A percentile compares a stretch with the other conserved stretches of the same genome.
phyloP scores from a whole-genome alignment of 2,113 vertebrate species.

The Pelecanoides urinatrix region DNA sequence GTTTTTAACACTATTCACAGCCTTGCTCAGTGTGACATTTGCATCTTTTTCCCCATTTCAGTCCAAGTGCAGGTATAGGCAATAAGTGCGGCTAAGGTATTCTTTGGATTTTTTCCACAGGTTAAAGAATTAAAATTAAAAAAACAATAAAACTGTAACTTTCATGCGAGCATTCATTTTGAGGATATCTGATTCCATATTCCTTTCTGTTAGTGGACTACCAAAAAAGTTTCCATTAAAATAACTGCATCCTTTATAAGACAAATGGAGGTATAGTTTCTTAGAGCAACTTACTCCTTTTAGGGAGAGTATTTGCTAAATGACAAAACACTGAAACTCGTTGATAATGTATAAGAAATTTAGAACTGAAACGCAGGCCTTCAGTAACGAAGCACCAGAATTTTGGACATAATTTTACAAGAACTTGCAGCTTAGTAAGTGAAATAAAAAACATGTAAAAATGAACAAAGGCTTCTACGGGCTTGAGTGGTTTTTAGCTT shows the following conservation, averaged over 20 bases:
- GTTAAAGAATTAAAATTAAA: background rate
- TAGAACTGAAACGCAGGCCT: background rate
- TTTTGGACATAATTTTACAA: background rate
- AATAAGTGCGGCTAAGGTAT: background rate
- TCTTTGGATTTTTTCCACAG: background rate
- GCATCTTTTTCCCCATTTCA: background rate
- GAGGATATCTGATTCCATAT: background rate
- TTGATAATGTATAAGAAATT: background rate
- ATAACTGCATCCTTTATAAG: background rate
- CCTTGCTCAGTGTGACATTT: background rate
- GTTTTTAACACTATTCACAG: background rate
- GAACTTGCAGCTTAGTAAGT: background rate
- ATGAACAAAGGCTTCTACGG: background rate
- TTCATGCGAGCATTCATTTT: background rate
- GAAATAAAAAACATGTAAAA: background rate
- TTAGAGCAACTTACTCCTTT: background rate
- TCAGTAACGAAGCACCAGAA: background rate
- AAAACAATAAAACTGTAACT: background rate
- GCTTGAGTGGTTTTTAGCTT: background rate
- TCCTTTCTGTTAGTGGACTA: background rate
- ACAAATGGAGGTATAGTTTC: background rate
- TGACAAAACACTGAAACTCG: background rate
- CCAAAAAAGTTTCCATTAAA: background rate
- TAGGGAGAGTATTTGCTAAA: background rate
- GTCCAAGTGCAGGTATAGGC: background rate